Base-by-base conservation (phyloP, 2,797 vertebrate species). In the Ptychobarbus kaznakovi region DNA sequence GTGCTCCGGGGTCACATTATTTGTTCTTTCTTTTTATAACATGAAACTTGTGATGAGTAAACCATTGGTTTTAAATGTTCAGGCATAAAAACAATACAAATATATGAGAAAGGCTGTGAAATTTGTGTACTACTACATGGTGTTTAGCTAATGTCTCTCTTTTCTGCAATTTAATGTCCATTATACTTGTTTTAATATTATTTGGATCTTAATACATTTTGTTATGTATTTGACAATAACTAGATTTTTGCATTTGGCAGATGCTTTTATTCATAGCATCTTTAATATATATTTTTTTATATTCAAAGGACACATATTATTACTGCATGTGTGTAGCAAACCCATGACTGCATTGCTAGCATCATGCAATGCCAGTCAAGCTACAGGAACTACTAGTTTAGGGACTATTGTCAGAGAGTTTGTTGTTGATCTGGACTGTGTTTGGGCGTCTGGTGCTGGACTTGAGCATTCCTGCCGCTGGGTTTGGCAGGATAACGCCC, bases 401-500 rank as follows among this genome's bases (percentile, higher is more conserved):
- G 10, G 20, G 18, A 44, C 49, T 4, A 32, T 72, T 72, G 66
- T 72, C 6, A 18, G n/a, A 58, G 4, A 56, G 3, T 3, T 42
- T 35, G n/a, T 22, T 35, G 20, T 53, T 44, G 40, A 25, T 75
- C 15, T 46, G 32, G 28, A 20, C 40, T 72, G 74, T 88, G 46
- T 32, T 81, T 80, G 68, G 61, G 40, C 22, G 0, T 46, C 84
- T 90, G 88, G 90, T 75, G 53, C 40, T 86, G 58, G 58, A 28
- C 58, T 63, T 63, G 22, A n/a, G 18, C 25, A 46, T 76, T 87
- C 80, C 80, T 80, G 73, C 85, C 1, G 20, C 58, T 75, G 76
- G 13, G 53, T 40, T 40, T 61, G n/a, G 56, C 84, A 85, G 84
- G 83, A 86, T 90, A 83, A 88, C 85, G 49, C 78, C 88, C 56